Evolutionary conservation across 2,888 invertebrate genomes (phyloP).

Genomic region (Drosophila hamatofila): DNA sequence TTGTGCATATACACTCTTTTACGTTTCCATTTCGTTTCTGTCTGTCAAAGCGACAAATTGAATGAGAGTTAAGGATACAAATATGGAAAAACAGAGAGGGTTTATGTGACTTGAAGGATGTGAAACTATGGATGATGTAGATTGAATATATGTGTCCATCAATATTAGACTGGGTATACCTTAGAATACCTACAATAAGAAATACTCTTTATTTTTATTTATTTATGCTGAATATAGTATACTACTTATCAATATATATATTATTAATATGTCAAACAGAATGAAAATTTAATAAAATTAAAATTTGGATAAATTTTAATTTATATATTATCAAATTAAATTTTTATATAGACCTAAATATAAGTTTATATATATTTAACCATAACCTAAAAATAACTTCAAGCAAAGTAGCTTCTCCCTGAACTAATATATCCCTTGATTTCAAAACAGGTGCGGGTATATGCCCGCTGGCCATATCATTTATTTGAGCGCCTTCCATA

Average conservation of each 20-base stretch:
- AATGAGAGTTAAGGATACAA: neutral
- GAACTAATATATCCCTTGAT: slow-evolving; percentile 1
- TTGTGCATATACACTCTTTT: slow-evolving; percentile 29
- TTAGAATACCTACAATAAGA: neutral
- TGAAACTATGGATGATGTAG: neutral
- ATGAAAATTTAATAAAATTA: too few species aligned
- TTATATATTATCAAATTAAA: too few species aligned
- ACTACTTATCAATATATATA: too few species aligned
- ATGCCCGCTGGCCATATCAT: slow-evolving; percentile 32
- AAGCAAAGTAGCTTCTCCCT: neutral
- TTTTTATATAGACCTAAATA: too few species aligned
- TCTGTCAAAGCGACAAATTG: slow-evolving; percentile 12
- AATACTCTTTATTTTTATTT: too few species aligned
- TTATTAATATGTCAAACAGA: too few species aligned
- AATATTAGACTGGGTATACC: neutral
- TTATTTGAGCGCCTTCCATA: slow-evolving; percentile 29
- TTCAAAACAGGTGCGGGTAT: slow-evolving; percentile 10
- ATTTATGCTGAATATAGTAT: too few species aligned
- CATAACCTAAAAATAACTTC: neutral
- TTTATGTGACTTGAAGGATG: neutral
- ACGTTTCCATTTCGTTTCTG: slow-evolving; percentile 30
- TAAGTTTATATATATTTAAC: too few species aligned
- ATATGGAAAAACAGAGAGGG: neutral
- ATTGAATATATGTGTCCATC: neutral
- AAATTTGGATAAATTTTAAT: too few species aligned